Evolutionary conservation across 2,113 vertebrate genomes (phyloP).

Genomic region (Solea solea): DNA sequence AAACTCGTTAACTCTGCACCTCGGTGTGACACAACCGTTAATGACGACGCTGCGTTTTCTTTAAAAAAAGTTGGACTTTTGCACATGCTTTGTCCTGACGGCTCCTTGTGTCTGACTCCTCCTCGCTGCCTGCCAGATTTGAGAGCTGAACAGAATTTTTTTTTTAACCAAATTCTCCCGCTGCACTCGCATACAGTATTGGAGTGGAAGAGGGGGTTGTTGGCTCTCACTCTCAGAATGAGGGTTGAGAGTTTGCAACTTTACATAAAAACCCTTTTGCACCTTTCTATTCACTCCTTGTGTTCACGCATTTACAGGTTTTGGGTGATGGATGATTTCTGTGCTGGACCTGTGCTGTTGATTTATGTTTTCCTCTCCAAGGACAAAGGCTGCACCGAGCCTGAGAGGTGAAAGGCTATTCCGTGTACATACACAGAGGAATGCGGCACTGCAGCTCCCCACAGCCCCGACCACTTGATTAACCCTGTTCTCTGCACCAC

Average conservation of each 20-base stretch:
- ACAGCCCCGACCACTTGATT: conserved; percentile 35
- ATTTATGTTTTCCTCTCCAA: conserved; percentile 65
- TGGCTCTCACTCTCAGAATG: conserved; percentile 40
- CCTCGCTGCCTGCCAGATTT: conserved; percentile 34
- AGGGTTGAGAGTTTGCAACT: conserved; percentile 28
- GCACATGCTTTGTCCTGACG: conserved; percentile 23
- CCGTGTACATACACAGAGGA: conserved; percentile 70
- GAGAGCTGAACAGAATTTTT: conserved; percentile 33
- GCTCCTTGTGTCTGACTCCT: conserved; percentile 13
- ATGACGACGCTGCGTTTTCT: conserved; percentile 22
- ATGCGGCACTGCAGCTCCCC: conserved; percentile 43
- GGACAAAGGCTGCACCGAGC: conserved; percentile 70
- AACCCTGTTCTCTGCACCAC: conserved; percentile 53
- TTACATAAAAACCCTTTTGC: conserved; percentile 18
- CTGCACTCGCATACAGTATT: conserved; percentile 19
- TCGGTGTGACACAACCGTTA: conserved; percentile 51
- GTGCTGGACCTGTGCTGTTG: conserved; percentile 31
- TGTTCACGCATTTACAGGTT: conserved; percentile 15
- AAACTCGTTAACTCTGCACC: conserved; percentile 42
- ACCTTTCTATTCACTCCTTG: conserved; percentile 7
- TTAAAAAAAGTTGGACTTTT: conserved; percentile 40
- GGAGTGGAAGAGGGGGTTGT: conserved; percentile 27
- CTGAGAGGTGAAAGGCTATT: conserved; percentile 71
- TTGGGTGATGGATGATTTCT: conserved; percentile 38
- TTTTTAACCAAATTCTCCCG: conserved; percentile 44